phyloP scores from a whole-genome alignment of 2,888 invertebrate species.

The Heterodera filipjevi region DNA sequence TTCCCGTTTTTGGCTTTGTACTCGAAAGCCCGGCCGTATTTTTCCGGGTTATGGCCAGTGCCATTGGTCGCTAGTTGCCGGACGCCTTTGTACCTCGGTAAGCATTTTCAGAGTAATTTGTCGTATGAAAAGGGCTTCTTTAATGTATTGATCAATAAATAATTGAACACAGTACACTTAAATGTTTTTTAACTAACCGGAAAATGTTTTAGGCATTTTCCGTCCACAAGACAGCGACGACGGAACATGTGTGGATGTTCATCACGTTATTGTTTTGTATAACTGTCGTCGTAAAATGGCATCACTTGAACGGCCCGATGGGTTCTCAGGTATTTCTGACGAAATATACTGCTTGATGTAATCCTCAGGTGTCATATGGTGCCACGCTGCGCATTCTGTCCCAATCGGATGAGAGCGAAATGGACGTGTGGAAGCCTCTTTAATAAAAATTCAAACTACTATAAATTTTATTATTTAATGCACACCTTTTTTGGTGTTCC shows the following conservation, averaged over 20 bases:
- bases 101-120: background rate
- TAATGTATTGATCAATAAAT: background rate
- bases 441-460: background rate
- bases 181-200: background rate
- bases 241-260: slow-evolving; percentile 9
- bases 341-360: background rate
- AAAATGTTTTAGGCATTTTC: background rate
- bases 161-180: background rate
- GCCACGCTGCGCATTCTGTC: background rate
- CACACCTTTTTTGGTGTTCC: slow-evolving; percentile 16
- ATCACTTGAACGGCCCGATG: background rate
- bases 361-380: background rate
- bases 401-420: slow-evolving; percentile 8
- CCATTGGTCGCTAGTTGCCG: background rate
- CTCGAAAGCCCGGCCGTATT: background rate
- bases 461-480: background rate
- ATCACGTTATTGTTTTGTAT: background rate
- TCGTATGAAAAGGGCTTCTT: background rate
- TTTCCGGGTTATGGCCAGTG: background rate
- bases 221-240: background rate
- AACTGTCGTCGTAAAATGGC: background rate
- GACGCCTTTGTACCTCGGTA: background rate
- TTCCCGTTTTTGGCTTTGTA: background rate
- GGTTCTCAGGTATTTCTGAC: background rate
- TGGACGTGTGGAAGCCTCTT: slow-evolving; percentile 11